These are phyloP conservation scores for Protomyctophum bolini DNA, from an alignment of 2,113 vertebrate genomes.

Conservation along the genomic window DNA sequence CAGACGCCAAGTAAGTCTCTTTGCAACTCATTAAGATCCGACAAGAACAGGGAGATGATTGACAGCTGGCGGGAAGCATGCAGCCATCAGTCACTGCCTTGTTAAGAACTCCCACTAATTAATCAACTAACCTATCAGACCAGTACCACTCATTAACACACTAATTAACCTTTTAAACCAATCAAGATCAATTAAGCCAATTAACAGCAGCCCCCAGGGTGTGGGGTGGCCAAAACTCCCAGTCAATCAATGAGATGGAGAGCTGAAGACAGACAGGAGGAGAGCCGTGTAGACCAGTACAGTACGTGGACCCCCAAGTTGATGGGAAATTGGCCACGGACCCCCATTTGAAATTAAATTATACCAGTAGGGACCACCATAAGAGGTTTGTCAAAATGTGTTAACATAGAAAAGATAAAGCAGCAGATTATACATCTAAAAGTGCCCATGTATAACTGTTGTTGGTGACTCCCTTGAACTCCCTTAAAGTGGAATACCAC, in stretches of 20 bases:
- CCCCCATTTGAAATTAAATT: too few relatives aligned
- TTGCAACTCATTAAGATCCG: neutral
- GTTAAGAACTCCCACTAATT: constrained; percentile 56
- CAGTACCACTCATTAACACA: constrained; percentile 63
- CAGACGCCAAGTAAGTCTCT: neutral
- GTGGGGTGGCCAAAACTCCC: constrained; percentile 49
- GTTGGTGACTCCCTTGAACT: too few relatives aligned
- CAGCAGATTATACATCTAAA: too few relatives aligned
- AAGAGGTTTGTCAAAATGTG: too few relatives aligned
- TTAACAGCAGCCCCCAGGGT: constrained; percentile 51
- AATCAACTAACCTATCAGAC: constrained; percentile 56
- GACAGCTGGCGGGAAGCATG: constrained; percentile 59
- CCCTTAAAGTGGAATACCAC: too few relatives aligned
- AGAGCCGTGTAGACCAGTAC: too few relatives aligned
- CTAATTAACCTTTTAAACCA: constrained; percentile 70
- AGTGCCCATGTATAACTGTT: too few relatives aligned
- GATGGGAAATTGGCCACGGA: too few relatives aligned
- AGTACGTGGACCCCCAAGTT: too few relatives aligned
- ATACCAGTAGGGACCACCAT: too few relatives aligned
- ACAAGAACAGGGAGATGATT: constrained; percentile 45
- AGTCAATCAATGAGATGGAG: constrained; percentile 50
- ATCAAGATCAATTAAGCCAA: constrained; percentile 62
- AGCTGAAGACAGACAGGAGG: too few relatives aligned
- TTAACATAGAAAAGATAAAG: too few relatives aligned
- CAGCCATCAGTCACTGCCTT: constrained; percentile 56